Percentiles rank a stretch among this genome's conserved stretches.
These are phyloP conservation scores for Drosophila ustulata DNA, from an alignment of 2,888 invertebrate genomes.

Conservation along the genomic window DNA sequence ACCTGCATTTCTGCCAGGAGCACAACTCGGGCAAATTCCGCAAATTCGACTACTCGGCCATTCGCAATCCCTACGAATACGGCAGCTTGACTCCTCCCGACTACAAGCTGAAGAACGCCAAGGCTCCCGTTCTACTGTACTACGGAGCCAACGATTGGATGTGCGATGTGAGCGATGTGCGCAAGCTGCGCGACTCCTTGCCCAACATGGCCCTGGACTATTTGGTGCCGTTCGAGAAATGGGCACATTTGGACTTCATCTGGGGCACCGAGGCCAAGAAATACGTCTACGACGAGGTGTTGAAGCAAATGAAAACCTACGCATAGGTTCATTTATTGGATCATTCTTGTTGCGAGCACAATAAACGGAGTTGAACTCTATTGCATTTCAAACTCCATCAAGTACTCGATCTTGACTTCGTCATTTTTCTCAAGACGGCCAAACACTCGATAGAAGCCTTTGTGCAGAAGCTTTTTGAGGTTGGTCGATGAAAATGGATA, in stretches of 20 bases:
- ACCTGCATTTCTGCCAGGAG: slow-evolving; percentile 83
- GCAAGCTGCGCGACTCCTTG: slow-evolving; percentile 85
- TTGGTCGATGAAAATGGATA: slow-evolving; percentile 67
- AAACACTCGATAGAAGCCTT: slow-evolving; percentile 66
- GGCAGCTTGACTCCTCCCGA: slow-evolving; percentile 85
- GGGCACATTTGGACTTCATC: slow-evolving; percentile 87
- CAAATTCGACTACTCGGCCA: slow-evolving; percentile 82
- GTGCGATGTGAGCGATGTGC: slow-evolving; percentile 86
- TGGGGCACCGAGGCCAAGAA: slow-evolving; percentile 88
- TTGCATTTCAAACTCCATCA: slow-evolving; percentile 39
- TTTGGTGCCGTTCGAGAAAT: slow-evolving; percentile 86
- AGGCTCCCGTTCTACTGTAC: slow-evolving; percentile 86
- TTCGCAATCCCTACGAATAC: slow-evolving; percentile 85
- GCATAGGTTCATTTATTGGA: slow-evolving; percentile 32
- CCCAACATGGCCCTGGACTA: slow-evolving; percentile 86
- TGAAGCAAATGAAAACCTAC: slow-evolving; percentile 67
- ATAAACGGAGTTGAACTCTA: slow-evolving; percentile 42
- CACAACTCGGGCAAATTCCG: slow-evolving; percentile 81
- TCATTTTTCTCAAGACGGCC: slow-evolving; percentile 41
- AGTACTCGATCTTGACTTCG: slow-evolving; percentile 60
- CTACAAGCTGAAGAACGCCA: slow-evolving; percentile 85
- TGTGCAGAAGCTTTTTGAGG: slow-evolving; percentile 50
- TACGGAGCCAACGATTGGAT: slow-evolving; percentile 88
- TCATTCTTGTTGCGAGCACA: slow-evolving; percentile 8
- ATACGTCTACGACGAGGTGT: slow-evolving; percentile 86